Conservation (phyloP, 1,140 invertebrate species). For the Conus betulinus region DNA sequence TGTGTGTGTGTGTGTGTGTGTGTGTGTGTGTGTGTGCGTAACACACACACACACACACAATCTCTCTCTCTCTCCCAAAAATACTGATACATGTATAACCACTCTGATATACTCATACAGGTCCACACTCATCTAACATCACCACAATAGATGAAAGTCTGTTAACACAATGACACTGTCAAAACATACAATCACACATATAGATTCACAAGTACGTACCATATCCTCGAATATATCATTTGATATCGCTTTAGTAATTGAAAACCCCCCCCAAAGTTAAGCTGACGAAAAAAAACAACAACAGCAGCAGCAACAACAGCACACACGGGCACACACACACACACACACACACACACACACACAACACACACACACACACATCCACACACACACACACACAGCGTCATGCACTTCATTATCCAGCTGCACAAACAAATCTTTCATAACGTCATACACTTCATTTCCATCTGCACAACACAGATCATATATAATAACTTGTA, state of each 20-base stretch:
- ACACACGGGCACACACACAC: neutral
- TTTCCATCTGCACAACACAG: conserved; percentile 65
- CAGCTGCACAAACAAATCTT: conserved; percentile 78
- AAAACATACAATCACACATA: too few species aligned
- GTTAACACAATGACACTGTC: too few species aligned
- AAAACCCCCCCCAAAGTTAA: too few species aligned
- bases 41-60: too few species aligned
- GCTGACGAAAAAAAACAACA: neutral
- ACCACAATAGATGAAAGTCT: too few species aligned
- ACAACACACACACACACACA: neutral
- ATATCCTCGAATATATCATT: neutral
- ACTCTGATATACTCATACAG: too few species aligned
- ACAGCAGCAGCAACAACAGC: too few species aligned
- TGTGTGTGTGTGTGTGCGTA: neutral
- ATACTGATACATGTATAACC: too few species aligned
- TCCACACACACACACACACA: conserved; percentile 1
- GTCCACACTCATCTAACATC: too few species aligned
- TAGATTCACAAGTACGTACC: too few species aligned
- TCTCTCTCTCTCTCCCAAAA: too few species aligned
- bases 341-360: conserved; percentile 3
- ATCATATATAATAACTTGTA: conserved; percentile 83
- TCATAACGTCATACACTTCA: conserved; percentile 72
- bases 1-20: neutral
- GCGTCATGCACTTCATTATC: neutral
- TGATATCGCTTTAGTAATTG: neutral